These are phyloP conservation scores for Sterna hirundo DNA, from an alignment of 2,113 vertebrate species.

Conservation along the genomic window DNA sequence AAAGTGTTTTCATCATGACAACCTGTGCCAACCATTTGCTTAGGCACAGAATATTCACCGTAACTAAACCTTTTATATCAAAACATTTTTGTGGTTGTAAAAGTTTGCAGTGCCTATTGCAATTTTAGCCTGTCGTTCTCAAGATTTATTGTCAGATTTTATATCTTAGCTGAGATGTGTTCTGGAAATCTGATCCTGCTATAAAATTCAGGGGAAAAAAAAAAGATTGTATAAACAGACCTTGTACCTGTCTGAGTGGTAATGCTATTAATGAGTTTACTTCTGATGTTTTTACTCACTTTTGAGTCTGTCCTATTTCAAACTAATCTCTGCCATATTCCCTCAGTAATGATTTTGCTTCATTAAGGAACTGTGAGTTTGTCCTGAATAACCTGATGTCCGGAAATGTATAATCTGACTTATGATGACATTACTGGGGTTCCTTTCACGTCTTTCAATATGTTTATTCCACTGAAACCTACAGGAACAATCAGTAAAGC, in stretches of 20 bases:
- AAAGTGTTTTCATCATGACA: background rate
- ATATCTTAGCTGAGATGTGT: background rate
- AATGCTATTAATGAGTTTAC: background rate
- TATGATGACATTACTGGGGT: background rate
- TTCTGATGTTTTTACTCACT: background rate
- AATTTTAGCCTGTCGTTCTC: background rate
- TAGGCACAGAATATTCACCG: background rate
- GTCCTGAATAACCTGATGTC: background rate
- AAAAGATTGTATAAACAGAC: background rate
- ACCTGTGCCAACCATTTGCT: background rate
- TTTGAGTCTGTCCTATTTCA: background rate
- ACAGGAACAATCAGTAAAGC: background rate
- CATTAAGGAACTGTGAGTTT: background rate
- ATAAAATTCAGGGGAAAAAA: background rate
- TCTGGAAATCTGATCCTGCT: background rate
- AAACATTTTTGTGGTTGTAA: background rate
- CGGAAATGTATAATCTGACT: background rate
- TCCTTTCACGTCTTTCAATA: background rate
- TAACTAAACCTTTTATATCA: background rate
- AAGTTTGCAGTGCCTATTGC: background rate
- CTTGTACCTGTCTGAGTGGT: background rate
- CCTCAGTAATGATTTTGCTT: background rate
- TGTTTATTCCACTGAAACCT: background rate
- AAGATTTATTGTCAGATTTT: constrained; percentile 25
- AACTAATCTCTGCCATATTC: background rate